Evolutionary conservation across 2,797 vertebrate species (phyloP), one percentile per base, ranked within the genome.

Genomic region (Gymnocypris eckloni): DNA sequence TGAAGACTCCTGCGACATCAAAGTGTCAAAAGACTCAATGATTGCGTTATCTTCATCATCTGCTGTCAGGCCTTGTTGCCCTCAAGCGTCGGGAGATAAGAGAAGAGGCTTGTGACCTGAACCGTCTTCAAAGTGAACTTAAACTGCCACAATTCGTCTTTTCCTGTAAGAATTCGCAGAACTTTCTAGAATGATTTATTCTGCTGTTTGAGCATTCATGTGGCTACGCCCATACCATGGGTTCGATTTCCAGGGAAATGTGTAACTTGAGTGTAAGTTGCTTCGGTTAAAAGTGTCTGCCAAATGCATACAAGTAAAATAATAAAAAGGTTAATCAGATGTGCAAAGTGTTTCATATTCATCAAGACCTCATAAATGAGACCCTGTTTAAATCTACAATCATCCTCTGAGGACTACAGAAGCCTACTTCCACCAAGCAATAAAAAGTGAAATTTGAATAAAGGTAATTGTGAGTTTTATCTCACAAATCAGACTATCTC

Each of bases 101-200:
- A 85, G 89, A 41, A 89, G 66, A 91, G 89, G 80, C 94, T 94
- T 94, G 94, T 95, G 94, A 95, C 93, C 91, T 80, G 22, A 88
- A 82, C 91, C 7, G 15, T 91, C 90, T 92, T 90, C 83, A 91
- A 90, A 94, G 89, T 82, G 61, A 70, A 72, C 2, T 33, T 33
- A 33, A 33, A 86, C 78, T 25, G 75, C 16, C 70, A 8, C 33
- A n/a, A 22, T 70, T 75, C 10, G 5, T 67, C 48, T 43, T 33
- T 11, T 64, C 9, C 45, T 45, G 6, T 28, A 43, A 15, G 52
- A 39, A 50, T 18, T 11, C 43, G 64, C 4, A 84, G 91, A 76
- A 1, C 92, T 93, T 92, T 90, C 92, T 91, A 64, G 81, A 67
- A 92, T 91, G 11, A n/a, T 25, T 56, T 8, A 33, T 56, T 56